Percentiles rank a stretch among this genome's conserved stretches.
Evolutionary conservation across 2,113 vertebrate genomes (phyloP).

Genomic region (Salvator merianae): DNA sequence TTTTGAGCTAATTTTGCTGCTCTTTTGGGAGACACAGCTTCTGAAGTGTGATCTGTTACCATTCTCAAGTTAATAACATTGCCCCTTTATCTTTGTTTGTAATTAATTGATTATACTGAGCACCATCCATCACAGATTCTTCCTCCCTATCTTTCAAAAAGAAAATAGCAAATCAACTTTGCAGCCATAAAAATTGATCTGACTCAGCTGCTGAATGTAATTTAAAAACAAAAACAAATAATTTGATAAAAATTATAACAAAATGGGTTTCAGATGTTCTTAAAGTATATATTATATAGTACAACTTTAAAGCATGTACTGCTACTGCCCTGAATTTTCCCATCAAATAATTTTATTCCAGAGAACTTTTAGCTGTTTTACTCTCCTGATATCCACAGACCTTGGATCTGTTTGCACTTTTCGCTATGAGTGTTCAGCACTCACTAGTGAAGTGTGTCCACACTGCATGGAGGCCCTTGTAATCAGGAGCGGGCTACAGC

Average conservation of each 20-base stretch:
- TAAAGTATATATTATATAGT: neutral
- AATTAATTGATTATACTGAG: constrained; percentile 57
- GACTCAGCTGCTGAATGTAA: constrained; percentile 15
- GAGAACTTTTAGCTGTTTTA: neutral
- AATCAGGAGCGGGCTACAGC: too few species aligned
- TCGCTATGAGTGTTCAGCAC: too few species aligned
- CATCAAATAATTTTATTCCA: neutral
- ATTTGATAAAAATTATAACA: constrained; percentile 27
- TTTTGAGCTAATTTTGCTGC: constrained; percentile 45
- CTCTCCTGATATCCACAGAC: too few species aligned
- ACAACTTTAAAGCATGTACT: constrained; percentile 37
- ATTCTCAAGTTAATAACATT: constrained; percentile 37
- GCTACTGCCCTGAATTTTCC: neutral
- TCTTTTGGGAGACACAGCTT: constrained; percentile 35
- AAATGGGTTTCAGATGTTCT: constrained; percentile 25
- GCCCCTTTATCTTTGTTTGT: constrained; percentile 43
- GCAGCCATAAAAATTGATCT: constrained; percentile 59
- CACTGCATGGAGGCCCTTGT: too few species aligned
- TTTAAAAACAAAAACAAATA: constrained; percentile 29
- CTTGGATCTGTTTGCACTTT: too few species aligned
- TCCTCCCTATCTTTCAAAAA: constrained; percentile 32
- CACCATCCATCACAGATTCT: constrained; percentile 46
- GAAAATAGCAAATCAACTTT: constrained; percentile 54
- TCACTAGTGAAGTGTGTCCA: too few species aligned
- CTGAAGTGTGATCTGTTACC: constrained; percentile 44